phyloP scores from a whole-genome alignment of 1,140 invertebrate genomes.

The Oreohelix idahoensis region DNA sequence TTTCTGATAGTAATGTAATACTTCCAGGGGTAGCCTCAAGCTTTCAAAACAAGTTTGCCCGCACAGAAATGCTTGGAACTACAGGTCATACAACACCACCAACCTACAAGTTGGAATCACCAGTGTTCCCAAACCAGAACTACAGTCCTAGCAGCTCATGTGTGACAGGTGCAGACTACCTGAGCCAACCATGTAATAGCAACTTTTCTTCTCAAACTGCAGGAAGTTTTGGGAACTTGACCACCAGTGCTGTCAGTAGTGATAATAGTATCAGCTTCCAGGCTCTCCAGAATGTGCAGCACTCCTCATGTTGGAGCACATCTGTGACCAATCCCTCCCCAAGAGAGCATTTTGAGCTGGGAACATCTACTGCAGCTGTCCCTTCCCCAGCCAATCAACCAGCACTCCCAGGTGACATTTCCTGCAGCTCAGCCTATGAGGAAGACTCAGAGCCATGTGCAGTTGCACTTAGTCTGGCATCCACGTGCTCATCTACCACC shows the following conservation, averaged over 20 bases:
- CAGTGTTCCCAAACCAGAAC: background rate
- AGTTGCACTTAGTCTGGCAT: background rate
- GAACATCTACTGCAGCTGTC: background rate
- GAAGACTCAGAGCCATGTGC: background rate
- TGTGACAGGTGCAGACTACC: background rate
- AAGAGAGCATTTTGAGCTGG: background rate
- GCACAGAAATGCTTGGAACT: background rate
- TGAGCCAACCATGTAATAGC: background rate
- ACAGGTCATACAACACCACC: background rate
- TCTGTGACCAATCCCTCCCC: background rate
- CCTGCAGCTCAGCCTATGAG: background rate
- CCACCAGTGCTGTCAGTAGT: background rate
- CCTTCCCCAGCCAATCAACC: background rate
- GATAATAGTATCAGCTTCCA: background rate
- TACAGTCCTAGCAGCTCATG: background rate
- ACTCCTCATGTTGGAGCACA: slow-evolving; percentile 16
- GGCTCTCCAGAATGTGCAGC: background rate
- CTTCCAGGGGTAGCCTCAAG: background rate
- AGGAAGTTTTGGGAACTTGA: background rate
- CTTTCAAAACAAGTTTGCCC: background rate
- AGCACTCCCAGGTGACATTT: background rate
- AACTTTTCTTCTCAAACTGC: background rate
- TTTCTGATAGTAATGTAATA: background rate
- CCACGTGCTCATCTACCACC: slow-evolving; percentile 29
- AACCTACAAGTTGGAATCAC: background rate